Conservation (phyloP, 2,888 invertebrate genomes). For the Cephus sareptanus region DNA sequence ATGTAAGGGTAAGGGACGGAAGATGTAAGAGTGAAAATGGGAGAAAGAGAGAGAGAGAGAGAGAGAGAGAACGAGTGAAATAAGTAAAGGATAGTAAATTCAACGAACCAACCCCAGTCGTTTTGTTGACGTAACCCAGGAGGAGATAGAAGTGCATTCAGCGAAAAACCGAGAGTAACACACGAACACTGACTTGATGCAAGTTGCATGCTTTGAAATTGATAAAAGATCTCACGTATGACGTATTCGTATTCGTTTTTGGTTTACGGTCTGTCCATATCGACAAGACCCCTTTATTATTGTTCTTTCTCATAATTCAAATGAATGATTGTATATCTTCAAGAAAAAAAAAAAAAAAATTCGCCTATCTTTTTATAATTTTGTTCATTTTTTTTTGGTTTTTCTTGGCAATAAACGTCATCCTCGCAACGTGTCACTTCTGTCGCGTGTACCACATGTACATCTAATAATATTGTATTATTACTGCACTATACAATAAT, state of each 20-base stretch:
- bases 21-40: not conserved
- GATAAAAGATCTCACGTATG: slow-evolving; percentile 23
- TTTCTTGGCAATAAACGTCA: not conserved
- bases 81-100: not conserved
- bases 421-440: too few relatives aligned
- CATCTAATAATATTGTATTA: not conserved
- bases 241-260: slow-evolving; percentile 2
- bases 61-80: not conserved
- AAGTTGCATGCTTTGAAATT: slow-evolving; percentile 43
- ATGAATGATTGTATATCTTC: not conserved
- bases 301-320: not conserved
- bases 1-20: not conserved
- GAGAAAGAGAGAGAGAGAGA: not conserved
- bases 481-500: not conserved
- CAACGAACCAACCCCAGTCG: not conserved
- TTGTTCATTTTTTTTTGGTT: not conserved
- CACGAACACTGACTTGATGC: slow-evolving; percentile 49
- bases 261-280: not conserved
- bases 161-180: slow-evolving; percentile 40
- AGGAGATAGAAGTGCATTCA: slow-evolving; percentile 34
- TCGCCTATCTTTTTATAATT: not conserved
- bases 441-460: too few relatives aligned
- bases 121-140: slow-evolving; percentile 1
- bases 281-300: slow-evolving; percentile 4
- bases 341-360: not conserved